Base-by-base conservation (phyloP, 2,113 vertebrate species). In the Heterocephalus glaber region DNA sequence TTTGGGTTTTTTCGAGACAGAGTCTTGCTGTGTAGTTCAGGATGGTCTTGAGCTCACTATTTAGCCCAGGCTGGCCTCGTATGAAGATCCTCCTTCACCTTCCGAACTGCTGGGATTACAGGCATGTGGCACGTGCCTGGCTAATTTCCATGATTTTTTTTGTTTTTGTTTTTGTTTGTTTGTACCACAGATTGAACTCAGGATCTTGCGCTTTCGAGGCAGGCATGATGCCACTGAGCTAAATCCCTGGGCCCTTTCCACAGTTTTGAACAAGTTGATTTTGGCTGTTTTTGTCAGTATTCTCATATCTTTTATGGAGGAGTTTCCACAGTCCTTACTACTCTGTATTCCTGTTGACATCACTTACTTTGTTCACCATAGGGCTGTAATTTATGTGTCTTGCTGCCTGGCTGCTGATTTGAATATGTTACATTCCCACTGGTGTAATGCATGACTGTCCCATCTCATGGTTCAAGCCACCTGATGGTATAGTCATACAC, bases 231-330 rank as follows among this genome's bases (percentile, higher is more conserved):
- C 47, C 47, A 56, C 54, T 56, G 16, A 56, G 54, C 54, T 56
- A 56, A 56, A 56, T 56, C 11, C 12, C 12, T 56, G 54, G 54
- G 7, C 54, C 47, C 47, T 85, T 95, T 90, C 66, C 54, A 77
- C 68, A 96, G 52, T 49, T 89, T 52, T 49, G 52, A 91, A 77
- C 41, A 89, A 85, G 56, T 88, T 94, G 38, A 47, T 70, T 95
- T 90, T 77, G 47, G 60, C 66, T 77, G 7, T 61, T 92, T 90
- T 76, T 58, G 35, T 82, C n/a, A 56, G n/a, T 90, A 28, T 79
- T 89, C 10, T 52, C 41, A 12, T 54, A 54, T 58, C 49, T 81
- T 92, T 82, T 77, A 77, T 38, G 44, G 66, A 90, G 24, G 30
- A 28, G 38, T 94, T 94, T 77, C 41, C 17, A 5, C 66, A 10